phyloP scores from a whole-genome alignment of 2,888 invertebrate genomes.

The Myathropa florea region DNA sequence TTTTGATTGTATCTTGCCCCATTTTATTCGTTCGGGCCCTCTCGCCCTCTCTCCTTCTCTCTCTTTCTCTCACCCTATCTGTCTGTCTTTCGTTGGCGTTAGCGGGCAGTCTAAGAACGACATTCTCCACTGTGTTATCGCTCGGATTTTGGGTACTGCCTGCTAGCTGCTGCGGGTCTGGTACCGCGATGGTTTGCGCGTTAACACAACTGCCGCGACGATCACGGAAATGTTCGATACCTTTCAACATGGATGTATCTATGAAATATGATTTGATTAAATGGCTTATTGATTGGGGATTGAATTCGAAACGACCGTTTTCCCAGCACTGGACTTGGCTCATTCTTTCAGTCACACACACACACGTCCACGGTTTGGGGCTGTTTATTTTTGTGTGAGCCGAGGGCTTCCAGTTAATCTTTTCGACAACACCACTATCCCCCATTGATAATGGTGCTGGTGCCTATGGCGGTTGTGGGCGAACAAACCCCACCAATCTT shows the following conservation, averaged over 20 bases:
- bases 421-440: neutral
- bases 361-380: neutral
- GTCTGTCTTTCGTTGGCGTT: neutral
- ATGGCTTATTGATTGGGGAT: neutral
- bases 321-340: neutral
- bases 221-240: neutral
- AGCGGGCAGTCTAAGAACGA: no score
- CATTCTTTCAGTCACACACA: neutral
- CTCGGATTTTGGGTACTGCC: neutral
- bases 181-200: neutral
- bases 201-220: no score
- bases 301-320: neutral
- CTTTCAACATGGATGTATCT: neutral
- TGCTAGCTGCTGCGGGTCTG: no score
- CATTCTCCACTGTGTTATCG: neutral
- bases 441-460: neutral
- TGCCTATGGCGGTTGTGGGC: neutral
- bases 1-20: conserved; percentile 10
- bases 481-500: neutral
- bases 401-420: neutral
- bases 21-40: neutral
- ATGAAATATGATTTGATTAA: neutral
- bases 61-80: neutral
- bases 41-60: neutral
- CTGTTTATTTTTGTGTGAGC: neutral